phyloP scores from a whole-genome alignment of 2,888 invertebrate genomes.

The Orthosia cruda region DNA sequence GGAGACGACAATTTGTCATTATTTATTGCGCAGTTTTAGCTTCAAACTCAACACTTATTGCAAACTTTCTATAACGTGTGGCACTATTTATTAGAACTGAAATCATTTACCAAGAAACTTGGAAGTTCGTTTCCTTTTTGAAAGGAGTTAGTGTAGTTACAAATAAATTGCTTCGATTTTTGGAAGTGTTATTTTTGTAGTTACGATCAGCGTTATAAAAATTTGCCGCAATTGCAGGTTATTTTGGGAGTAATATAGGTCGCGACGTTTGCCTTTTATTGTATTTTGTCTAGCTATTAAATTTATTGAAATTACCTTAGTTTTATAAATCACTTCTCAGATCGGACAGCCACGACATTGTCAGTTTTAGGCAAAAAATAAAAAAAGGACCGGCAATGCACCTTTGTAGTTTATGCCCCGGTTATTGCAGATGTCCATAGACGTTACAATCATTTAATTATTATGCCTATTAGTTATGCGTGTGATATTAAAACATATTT shows the following conservation, averaged over 20 bases:
- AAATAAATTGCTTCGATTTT: slow-evolving; percentile 49
- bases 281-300: no score
- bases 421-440: no score
- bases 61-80: slow-evolving; percentile 57
- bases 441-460: no score
- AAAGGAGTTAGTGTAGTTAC: slow-evolving; percentile 25
- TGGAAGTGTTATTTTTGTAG: slow-evolving; percentile 18
- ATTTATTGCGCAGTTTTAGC: slow-evolving; percentile 50
- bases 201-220: neutral
- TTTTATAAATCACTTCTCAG: neutral
- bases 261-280: neutral
- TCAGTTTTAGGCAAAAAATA: no score
- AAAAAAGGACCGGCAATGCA: no score
- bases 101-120: slow-evolving; percentile 56
- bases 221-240: neutral
- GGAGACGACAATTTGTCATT: slow-evolving; percentile 52
- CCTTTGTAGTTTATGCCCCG: no score
- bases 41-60: slow-evolving; percentile 60
- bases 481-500: no score
- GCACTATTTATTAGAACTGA: slow-evolving; percentile 58
- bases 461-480: no score
- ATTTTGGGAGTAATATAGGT: neutral
- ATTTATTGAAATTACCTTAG: neutral
- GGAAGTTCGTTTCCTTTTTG: slow-evolving; percentile 30
- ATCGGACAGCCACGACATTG: no score